These are phyloP conservation scores for Heteronetta atricapilla DNA, from an alignment of 2,113 vertebrate species.

Conservation along the genomic window DNA sequence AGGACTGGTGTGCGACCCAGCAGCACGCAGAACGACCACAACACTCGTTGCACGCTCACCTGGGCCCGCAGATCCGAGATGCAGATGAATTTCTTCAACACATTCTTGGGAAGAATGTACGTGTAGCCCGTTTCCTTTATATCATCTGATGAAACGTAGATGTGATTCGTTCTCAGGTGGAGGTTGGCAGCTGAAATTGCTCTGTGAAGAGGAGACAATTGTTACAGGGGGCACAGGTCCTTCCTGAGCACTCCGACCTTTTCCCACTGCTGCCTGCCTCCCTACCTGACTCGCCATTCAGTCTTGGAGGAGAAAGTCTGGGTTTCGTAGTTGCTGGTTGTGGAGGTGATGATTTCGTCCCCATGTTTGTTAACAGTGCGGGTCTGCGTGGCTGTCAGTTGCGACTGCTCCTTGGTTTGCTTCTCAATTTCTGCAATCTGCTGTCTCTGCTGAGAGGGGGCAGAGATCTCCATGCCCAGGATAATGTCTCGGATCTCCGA, in stretches of 20 bases:
- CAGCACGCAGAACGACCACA: fast-evolving
- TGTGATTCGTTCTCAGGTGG: conserved; percentile 97
- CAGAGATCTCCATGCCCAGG: conserved; percentile 98
- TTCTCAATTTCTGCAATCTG: conserved; percentile 99
- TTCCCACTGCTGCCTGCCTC: background rate
- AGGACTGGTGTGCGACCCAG: background rate
- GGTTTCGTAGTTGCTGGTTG: conserved; percentile 98
- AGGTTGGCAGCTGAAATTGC: conserved; percentile 98
- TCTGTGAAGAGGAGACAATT: conserved; percentile 62
- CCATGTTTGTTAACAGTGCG: conserved; percentile 98
- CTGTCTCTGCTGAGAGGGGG: conserved; percentile 98
- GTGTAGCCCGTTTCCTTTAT: conserved; percentile 99
- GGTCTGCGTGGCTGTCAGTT: conserved; percentile 96
- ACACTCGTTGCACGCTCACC: conserved; percentile 57
- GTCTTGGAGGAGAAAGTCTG: conserved; percentile 99
- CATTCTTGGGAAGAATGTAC: conserved; percentile 98
- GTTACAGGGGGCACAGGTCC: background rate
- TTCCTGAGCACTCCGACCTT: background rate
- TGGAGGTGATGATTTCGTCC: conserved; percentile 99
- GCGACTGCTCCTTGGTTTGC: conserved; percentile 98
- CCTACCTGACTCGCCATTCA: conserved; percentile 96
- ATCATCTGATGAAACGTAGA: conserved; percentile 97
- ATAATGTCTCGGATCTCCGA: conserved; percentile 99
- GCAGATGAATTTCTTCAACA: conserved; percentile 99
- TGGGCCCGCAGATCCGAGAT: conserved; percentile 97